Conservation (phyloP, 2,113 vertebrate genomes). For the Sander vitreus region DNA sequence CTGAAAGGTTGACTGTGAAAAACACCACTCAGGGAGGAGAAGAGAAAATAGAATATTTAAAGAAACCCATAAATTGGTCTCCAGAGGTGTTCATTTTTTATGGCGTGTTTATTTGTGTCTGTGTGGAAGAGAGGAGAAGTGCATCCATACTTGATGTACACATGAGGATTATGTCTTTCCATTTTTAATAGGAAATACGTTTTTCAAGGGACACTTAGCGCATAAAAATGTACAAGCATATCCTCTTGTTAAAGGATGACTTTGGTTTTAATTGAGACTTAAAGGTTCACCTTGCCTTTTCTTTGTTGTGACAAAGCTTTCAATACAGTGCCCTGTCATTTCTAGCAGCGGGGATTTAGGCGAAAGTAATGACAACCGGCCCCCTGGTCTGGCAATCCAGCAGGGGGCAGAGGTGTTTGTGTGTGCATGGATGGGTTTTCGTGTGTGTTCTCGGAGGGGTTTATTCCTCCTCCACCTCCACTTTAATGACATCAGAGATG, state of each 20-base stretch:
- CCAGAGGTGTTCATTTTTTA: slow-evolving; percentile 4
- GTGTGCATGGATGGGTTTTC: slow-evolving; percentile 9
- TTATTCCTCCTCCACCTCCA: slow-evolving; percentile 53
- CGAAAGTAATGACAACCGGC: slow-evolving; percentile 35
- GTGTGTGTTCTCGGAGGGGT: slow-evolving; percentile 33
- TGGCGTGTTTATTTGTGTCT: slow-evolving; percentile 1
- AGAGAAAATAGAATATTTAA: slow-evolving; percentile 59
- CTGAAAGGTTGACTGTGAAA: slow-evolving; percentile 62
- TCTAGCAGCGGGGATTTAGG: slow-evolving; percentile 34
- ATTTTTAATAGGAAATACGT: not conserved
- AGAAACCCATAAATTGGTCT: slow-evolving; percentile 47
- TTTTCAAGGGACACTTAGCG: slow-evolving; percentile 1
- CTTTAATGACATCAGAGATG: slow-evolving; percentile 76
- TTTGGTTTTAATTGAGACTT: slow-evolving; percentile 47
- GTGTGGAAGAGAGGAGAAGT: not conserved
- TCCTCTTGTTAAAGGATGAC: not conserved
- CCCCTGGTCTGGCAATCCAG: slow-evolving; percentile 52
- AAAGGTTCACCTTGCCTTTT: slow-evolving; percentile 42
- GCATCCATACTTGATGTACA: not conserved
- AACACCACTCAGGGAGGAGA: slow-evolving; percentile 30
- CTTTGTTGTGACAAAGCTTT: slow-evolving; percentile 25
- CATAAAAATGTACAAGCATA: not conserved
- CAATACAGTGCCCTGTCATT: slow-evolving; percentile 24
- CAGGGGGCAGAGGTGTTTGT: slow-evolving; percentile 59
- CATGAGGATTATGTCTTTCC: not conserved